These are phyloP conservation scores for Melanotaenia maccullochi DNA, from an alignment of 2,797 vertebrate genomes.

Conservation along the genomic window DNA sequence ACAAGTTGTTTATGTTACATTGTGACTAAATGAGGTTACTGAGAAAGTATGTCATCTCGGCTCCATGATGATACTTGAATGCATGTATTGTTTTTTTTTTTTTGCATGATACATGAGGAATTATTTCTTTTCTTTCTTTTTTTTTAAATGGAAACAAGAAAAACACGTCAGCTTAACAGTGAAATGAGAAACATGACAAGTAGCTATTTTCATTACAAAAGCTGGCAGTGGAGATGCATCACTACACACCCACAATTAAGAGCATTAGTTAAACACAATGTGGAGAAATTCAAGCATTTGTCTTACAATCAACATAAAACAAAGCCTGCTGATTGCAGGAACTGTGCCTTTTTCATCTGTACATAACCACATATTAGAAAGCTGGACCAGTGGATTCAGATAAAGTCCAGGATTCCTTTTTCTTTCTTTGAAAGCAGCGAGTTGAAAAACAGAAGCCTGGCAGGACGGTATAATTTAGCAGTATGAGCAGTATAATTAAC, in stretches of 20 bases:
- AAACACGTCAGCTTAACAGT: constrained; percentile 10
- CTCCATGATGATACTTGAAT: background rate
- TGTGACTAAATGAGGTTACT: background rate
- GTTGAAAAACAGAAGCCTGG: constrained; percentile 9
- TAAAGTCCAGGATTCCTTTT: constrained; percentile 1
- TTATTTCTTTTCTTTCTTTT: background rate
- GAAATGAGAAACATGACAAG: constrained; percentile 9
- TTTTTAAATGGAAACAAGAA: background rate
- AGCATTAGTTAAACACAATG: constrained; percentile 45
- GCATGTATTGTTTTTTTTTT: background rate
- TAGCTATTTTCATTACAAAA: constrained; percentile 41
- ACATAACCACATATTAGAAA: background rate
- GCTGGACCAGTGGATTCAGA: background rate
- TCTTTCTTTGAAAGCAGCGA: background rate
- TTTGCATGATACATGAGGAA: background rate
- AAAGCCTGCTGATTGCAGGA: constrained; percentile 38
- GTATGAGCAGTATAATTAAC: constrained; percentile 1
- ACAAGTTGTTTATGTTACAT: background rate
- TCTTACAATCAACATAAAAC: constrained; percentile 25
- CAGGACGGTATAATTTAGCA: too few relatives aligned
- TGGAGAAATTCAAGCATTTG: constrained; percentile 32
- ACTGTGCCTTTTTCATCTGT: constrained; percentile 18
- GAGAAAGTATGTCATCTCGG: background rate
- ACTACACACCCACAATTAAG: constrained; percentile 37
- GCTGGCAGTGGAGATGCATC: constrained; percentile 29